Evolutionary conservation across 1,140 invertebrate species (phyloP), one percentile per base, ranked within the genome.

Genomic region (Grapholita molesta): DNA sequence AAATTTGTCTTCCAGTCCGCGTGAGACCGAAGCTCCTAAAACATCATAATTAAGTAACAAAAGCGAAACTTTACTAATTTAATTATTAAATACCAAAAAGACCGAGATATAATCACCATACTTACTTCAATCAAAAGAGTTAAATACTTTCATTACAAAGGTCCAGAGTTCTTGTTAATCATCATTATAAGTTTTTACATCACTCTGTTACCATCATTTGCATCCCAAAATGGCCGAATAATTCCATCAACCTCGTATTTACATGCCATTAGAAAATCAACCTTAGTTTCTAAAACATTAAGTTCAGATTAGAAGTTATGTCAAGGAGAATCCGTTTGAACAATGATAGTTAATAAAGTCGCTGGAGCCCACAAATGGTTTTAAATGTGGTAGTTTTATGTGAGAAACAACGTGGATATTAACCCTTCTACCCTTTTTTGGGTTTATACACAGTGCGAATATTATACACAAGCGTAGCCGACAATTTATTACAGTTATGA

Each of bases 131-230:
- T 48, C 42, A 48, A 48, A 48, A 21, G 42, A 30, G n/a, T 30
- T 61, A 18, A 61, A 61, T 28, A 24, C 9, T 30, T 61, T 21
- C 55, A 61, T 61, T 61, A 61, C 55, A 15, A 61, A 30, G 55
- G n/a, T 28, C 15, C 12, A 28, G n/a, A 7, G n/a, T n/a, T n/a
- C 55, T 28, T 61, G 24, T n/a, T 28, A 30, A 61, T 61, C 55
- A 32, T 61, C 55, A 30, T 61, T 61, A 32, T 28, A 61, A 61
- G 55, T 61, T 61, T 61, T 61, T 61, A 61, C 55, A 61, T 61
- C 18, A 61, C 12, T 7, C 25, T 28, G 55, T 61, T 8, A 30
- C 53, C 55, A 61, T 32, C 12, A 61, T 61, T 61, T 61, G 55
- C 55, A 61, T 61, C 24, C 55, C 21, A 57, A 57, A 57, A 25